Evolutionary conservation across 2,888 invertebrate species (phyloP).

Genomic region (Idaea dimidiata): DNA sequence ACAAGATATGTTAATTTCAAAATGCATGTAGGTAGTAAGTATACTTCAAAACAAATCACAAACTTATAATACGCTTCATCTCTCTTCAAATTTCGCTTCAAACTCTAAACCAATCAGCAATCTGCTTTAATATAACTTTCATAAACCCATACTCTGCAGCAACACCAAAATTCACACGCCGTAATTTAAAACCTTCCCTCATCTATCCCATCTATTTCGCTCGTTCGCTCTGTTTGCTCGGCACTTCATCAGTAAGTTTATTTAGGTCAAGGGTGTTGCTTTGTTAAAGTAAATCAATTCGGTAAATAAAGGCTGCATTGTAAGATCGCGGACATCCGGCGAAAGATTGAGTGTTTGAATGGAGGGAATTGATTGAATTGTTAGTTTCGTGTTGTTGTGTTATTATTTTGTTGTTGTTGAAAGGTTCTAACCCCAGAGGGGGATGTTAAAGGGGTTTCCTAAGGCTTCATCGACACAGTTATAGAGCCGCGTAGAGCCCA

Average conservation of each 20-base stretch:
- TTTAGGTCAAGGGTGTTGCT: slow-evolving; percentile 41
- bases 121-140: background rate
- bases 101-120: background rate
- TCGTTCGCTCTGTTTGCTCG: slow-evolving; percentile 14
- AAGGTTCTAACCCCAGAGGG: too few relatives aligned
- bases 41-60: background rate
- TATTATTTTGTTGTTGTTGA: background rate
- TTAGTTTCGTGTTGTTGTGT: background rate
- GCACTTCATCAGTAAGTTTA: slow-evolving; percentile 35
- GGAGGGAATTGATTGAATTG: background rate
- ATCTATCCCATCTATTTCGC: slow-evolving; percentile 2
- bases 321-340: slow-evolving; percentile 16
- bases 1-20: too few relatives aligned
- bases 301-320: slow-evolving; percentile 26
- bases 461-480: too few relatives aligned
- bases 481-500: too few relatives aligned
- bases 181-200: background rate
- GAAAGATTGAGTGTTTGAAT: slow-evolving; percentile 1
- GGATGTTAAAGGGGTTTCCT: too few relatives aligned
- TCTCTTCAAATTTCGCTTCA: background rate
- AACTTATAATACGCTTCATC: background rate
- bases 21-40: too few relatives aligned
- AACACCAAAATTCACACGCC: background rate
- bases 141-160: background rate
- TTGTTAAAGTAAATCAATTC: slow-evolving; percentile 32